Evolutionary conservation across 2,797 vertebrate species (phyloP), one percentile per base, ranked within the genome.

Genomic region (Pogoniulus pusillus): DNA sequence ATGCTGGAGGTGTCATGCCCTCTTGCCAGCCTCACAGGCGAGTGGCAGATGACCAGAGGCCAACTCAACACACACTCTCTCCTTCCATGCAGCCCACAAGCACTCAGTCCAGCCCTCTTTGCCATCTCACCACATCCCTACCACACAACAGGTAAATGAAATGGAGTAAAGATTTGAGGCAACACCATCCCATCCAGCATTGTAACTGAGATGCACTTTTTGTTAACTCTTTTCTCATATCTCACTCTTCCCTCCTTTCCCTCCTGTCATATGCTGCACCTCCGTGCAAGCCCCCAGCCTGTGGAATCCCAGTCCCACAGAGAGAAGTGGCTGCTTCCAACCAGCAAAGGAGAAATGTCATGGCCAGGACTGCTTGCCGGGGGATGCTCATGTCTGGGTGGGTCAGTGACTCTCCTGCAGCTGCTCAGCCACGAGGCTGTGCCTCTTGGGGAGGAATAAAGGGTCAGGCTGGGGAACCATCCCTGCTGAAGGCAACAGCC

Each of bases 241-340:
- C 81, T 78, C 1, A 2, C 11, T 83, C 49, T 70, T 63, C 32
- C n/a, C 10, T 70, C 4, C 37, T 71, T 68, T 77, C n/a, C 22
- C 34, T 89, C 54, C 66, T 62, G 34, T 27, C 8, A 2, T 4
- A 3, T 17, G n/a, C 64, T 83, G 60, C 17, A 55, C 37, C 11
- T 18, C 51, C 29, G 29, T 27, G 5, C 6, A 2, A 32, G 34
- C 41, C 20, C 62, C 13, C 16, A 82, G 47, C 34, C 35, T 3
- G 1, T 0, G 1, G 30, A 49, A 81, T 23, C 18, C 37, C 17
- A 1, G 11, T 30, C 20, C 32, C 2, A 2, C 27, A 47, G 53
- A 57, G 7, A 91, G 43, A 60, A 85, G 54, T 19, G 3, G 0
- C 43, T 57, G 26, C 62, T 70, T 65, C 9, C 10, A 22, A 4